Evolutionary conservation across 2,797 vertebrate species (phyloP), one percentile per base, ranked within the genome.

Genomic region (Tamandua tetradactyla): DNA sequence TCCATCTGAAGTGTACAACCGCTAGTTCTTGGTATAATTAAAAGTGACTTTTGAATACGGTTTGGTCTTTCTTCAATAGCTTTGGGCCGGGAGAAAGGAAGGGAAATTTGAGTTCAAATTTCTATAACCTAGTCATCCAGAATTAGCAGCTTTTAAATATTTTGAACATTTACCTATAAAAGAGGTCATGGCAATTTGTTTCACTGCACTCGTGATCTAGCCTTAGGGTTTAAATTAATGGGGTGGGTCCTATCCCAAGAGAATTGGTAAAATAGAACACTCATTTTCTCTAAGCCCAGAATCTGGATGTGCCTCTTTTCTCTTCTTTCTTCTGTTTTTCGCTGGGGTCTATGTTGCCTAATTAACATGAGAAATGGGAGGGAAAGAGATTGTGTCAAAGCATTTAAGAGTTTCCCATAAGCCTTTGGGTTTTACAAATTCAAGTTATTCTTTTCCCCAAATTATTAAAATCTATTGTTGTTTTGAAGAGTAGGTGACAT

Each of bases 41-140:
- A 96, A 97, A 93, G 82, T 96, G 91, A 96, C 69, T 95, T 96
- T 62, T 88, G 74, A 89, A 94, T 92, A 55, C 37, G 75, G 47
- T 72, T 44, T 47, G 25, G 81, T 87, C 59, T 94, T 90, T 95
- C 74, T 85, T 79, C 35, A 64, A 57, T 88, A 93, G 82, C 92
- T 95, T 90, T 35, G 13, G 40, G 32, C 17, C 79, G 35, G 42
- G 35, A 96, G 69, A 52, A 76, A 90, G 75, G n/a, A 72, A 94
- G 72, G 37, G 61, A 93, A 93, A 89, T 91, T 44, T 55, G n/a
- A 95, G 61, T 88, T 95, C 35, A 80, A 44, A 37, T 88, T 82
- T 92, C 64, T 89, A 42, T 93, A 64, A 93, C 61, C 52, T 57
- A 75, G 40, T 74, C 20, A 86, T 92, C 18, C 32, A 87, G 42